Evolutionary conservation across 2,797 vertebrate genomes (phyloP).

Genomic region (Oryzias sinensis): DNA sequence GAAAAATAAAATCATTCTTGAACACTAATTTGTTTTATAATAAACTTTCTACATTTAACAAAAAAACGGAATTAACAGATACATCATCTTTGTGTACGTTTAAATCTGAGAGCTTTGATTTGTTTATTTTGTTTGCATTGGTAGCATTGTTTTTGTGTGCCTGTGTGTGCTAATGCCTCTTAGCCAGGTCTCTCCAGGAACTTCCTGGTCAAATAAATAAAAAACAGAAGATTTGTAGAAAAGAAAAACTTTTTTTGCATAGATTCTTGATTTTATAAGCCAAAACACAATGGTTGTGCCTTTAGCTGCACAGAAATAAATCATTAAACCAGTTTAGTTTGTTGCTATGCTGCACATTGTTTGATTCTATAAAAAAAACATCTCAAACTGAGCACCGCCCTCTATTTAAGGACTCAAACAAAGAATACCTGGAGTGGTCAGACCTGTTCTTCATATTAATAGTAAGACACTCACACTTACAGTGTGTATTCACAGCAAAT

Average conservation of each 20-base stretch:
- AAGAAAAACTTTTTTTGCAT: background rate
- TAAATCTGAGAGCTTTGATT: too few species aligned
- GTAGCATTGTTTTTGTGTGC: too few species aligned
- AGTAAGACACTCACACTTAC: constrained; percentile 5
- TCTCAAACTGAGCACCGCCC: constrained; percentile 38
- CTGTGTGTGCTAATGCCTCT: too few species aligned
- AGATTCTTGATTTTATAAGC: background rate
- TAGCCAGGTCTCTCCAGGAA: too few species aligned
- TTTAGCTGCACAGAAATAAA: background rate
- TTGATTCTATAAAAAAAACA: constrained; percentile 44
- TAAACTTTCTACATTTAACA: too few species aligned
- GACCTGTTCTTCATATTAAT: constrained; percentile 21
- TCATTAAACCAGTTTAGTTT: background rate
- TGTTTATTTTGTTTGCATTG: too few species aligned
- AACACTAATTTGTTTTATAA: too few species aligned
- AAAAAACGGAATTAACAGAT: too few species aligned
- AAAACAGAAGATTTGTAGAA: background rate
- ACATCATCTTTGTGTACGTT: too few species aligned
- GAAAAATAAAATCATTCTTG: too few species aligned
- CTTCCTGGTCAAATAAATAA: too few species aligned
- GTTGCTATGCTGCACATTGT: constrained; percentile 42
- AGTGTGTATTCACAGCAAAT: background rate
- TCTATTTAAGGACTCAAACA: constrained; percentile 34
- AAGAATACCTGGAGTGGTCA: constrained; percentile 20
- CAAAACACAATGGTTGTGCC: background rate